A percentile compares a stretch with the other conserved stretches of the same genome.
Conservation (phyloP, 2,797 vertebrate genomes). For the Propithecus perrieri region DNA sequence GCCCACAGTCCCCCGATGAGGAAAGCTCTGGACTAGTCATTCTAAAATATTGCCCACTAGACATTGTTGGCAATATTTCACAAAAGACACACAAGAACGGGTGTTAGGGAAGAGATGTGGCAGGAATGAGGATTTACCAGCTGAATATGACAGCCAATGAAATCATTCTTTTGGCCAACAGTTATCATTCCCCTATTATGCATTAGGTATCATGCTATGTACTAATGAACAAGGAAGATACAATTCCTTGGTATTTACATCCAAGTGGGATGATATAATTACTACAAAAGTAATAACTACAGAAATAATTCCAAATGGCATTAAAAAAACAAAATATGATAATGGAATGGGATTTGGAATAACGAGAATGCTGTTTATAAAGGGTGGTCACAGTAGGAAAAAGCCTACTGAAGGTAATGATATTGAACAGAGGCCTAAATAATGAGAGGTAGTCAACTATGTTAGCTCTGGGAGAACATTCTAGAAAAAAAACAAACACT, state of each 20-base stretch:
- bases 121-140: not conserved
- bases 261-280: not conserved
- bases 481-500: not conserved
- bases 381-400: not conserved
- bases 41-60: too few species aligned
- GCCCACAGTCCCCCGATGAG: not conserved
- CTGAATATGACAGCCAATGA: not conserved
- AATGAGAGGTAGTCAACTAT: not conserved
- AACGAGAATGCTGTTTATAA: not conserved
- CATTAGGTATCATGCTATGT: not conserved
- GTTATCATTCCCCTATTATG: not conserved
- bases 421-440: not conserved
- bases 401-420: not conserved
- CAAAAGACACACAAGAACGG: not conserved
- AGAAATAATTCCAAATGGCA: conserved; percentile 15
- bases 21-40: not conserved
- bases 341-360: not conserved
- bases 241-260: not conserved
- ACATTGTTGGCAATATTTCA: not conserved
- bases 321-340: not conserved
- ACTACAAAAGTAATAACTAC: not conserved
- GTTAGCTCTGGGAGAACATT: not conserved
- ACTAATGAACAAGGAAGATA: not conserved
- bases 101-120: not conserved
- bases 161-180: not conserved